phyloP scores from a whole-genome alignment of 2,797 vertebrate genomes.

The Poecilia gillii region DNA sequence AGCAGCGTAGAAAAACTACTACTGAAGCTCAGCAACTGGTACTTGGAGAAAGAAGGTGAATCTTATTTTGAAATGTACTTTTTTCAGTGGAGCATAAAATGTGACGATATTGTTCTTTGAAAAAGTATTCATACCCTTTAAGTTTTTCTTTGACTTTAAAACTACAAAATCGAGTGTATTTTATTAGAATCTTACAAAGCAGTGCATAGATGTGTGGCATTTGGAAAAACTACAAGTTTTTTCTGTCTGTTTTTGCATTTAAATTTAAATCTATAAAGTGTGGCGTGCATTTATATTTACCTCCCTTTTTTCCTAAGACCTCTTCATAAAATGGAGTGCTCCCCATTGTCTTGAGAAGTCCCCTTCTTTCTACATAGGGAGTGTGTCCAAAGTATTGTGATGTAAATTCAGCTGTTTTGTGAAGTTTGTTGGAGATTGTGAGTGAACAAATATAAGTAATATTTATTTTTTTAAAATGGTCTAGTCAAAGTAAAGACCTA shows the following conservation, averaged over 20 bases:
- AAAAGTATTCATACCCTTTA: not conserved
- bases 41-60: conserved; percentile 96
- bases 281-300: not conserved
- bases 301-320: not conserved
- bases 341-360: not conserved
- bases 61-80: not conserved
- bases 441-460: not conserved
- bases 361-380: not conserved
- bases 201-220: not conserved
- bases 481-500: not conserved
- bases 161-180: not conserved
- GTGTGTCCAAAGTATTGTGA: not conserved
- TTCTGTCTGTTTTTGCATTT: not conserved
- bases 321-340: not conserved
- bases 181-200: not conserved
- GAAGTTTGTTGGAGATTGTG: not conserved
- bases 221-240: not conserved
- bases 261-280: not conserved
- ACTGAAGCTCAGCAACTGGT: conserved; percentile 92
- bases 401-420: not conserved
- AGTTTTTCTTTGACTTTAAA: not conserved
- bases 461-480: not conserved
- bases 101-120: not conserved
- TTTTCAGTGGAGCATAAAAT: not conserved
- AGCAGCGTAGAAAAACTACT: conserved; percentile 94